phyloP scores from a whole-genome alignment of 53 echinoderm and acorn worm species.

The Crossaster papposus region DNA sequence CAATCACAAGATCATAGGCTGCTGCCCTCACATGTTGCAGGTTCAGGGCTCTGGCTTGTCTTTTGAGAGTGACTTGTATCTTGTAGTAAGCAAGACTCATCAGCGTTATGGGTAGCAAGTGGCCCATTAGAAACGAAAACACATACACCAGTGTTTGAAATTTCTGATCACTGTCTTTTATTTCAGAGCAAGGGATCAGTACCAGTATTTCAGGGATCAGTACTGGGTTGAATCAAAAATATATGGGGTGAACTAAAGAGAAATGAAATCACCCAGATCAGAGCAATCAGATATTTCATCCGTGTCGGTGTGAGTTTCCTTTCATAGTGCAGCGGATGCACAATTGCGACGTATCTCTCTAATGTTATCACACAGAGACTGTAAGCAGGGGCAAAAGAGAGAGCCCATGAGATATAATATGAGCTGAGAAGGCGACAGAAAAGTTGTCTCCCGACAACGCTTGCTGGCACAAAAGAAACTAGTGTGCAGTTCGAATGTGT shows the following conservation, averaged over 20 bases:
- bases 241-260: not conserved
- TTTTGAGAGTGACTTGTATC: constrained; percentile 19
- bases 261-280: constrained; percentile 21
- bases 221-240: not conserved
- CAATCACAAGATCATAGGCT: constrained; percentile 26
- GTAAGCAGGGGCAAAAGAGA: not conserved
- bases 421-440: not conserved
- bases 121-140: not conserved
- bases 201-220: too few relatives aligned
- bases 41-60: constrained; percentile 20
- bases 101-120: not conserved
- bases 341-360: constrained; percentile 16
- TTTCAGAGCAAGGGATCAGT: not conserved
- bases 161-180: not conserved
- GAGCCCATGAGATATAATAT: not conserved
- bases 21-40: constrained; percentile 16
- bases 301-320: constrained; percentile 9
- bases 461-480: not conserved
- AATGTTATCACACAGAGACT: constrained; percentile 26
- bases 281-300: constrained; percentile 22
- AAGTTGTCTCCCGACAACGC: not conserved
- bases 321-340: constrained; percentile 25
- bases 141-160: not conserved
- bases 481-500: not conserved
- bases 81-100: constrained; percentile 32